A percentile compares a stretch with the other conserved stretches of the same genome.
Conservation (phyloP, 2,113 vertebrate species). For the Pyrgilauda ruficollis region DNA sequence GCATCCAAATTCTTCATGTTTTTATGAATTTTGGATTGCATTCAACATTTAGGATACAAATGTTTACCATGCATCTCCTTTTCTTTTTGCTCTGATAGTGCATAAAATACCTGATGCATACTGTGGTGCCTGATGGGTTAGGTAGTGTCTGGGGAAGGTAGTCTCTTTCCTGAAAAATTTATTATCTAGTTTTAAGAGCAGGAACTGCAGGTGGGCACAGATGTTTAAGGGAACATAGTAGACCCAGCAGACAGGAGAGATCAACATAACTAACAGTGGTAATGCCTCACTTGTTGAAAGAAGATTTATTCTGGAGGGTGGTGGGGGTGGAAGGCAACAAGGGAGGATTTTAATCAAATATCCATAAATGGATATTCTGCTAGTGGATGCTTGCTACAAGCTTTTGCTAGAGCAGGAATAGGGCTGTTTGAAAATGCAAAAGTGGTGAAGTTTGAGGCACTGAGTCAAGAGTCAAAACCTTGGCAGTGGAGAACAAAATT, state of each 20-base stretch:
- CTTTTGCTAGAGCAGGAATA: background rate
- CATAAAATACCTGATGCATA: background rate
- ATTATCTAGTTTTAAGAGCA: background rate
- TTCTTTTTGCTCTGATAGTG: background rate
- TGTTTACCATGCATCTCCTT: background rate
- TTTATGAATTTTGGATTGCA: background rate
- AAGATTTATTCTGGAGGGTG: background rate
- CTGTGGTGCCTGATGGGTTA: background rate
- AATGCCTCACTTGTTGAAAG: background rate
- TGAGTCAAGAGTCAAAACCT: background rate
- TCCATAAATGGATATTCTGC: background rate
- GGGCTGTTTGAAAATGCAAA: background rate
- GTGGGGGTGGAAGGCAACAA: rapidly evolving
- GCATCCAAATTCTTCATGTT: background rate
- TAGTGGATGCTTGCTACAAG: background rate
- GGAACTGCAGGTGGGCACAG: background rate
- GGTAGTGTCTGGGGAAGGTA: background rate
- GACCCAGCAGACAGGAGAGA: background rate
- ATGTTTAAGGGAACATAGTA: background rate
- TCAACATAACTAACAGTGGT: background rate
- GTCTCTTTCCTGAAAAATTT: background rate
- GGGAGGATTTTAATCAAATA: background rate
- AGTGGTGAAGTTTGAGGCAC: background rate
- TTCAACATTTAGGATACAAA: background rate
- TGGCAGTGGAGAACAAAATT: background rate